Base-by-base conservation (phyloP, 2,797 vertebrate genomes). In the Epinephelus malabaricus region DNA sequence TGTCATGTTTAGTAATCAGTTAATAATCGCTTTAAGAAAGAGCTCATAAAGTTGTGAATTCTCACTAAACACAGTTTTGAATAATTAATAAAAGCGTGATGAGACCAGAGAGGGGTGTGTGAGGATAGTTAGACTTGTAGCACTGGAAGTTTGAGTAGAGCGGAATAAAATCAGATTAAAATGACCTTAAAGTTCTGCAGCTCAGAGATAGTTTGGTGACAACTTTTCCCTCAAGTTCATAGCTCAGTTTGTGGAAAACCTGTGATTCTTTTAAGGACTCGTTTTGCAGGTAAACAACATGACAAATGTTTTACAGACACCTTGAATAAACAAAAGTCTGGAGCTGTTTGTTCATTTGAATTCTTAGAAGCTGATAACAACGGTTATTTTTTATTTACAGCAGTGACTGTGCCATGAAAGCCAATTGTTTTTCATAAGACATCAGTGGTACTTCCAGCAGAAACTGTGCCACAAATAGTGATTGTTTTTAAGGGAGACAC, bases 181-280 rank as follows among this genome's bases (percentile, higher is more conserved):
- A 17, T 21, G 6, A 59, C 8, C 5, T 46, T 46, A 14, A 56
- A 27, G 10, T 11, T 76, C 58, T 49, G 75, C 66, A 62, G 71
- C 62, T 61, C 43, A 15, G 19, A 73, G 47, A 63, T 45, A 51
- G 45, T 60, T 66, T 8, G 25, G 18, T 4, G 15, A 65, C 54
- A 75, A 56, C n/a, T 5, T 51, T 27, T 51, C 23, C 30, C 50
- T 59, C 4, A 0, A 70, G 60, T 60, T 56, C 30, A 56, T 56
- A 30, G 58, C 34, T 58, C 55, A 61, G 69, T 15, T 2, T 43
- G 49, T 50, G 43, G 34, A 18, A 19, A 15, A 76, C 66, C 34
- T 14, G 10, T 5, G 1, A 11, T 43, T 12, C 40, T 11, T 43
- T 43, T 11, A 11, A 43, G 11, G 9, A 43, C 2, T 1, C 2